A percentile compares a stretch with the other conserved stretches of the same genome.
Conservation (phyloP, 2,888 invertebrate genomes). For the Rhagonycha fulva region DNA sequence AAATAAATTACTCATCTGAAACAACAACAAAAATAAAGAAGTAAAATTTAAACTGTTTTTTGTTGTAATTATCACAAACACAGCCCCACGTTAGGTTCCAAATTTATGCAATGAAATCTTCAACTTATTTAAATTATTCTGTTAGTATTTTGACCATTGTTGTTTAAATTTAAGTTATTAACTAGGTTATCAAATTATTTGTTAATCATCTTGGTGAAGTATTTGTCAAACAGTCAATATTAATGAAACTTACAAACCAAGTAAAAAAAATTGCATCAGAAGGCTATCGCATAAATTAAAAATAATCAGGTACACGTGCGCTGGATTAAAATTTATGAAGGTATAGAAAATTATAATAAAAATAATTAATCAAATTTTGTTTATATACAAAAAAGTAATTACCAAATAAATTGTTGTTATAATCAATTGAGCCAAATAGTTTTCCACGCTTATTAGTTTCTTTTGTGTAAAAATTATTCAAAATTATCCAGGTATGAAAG, state of each 20-base stretch:
- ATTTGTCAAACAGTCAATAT: too few species aligned
- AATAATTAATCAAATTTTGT: neutral
- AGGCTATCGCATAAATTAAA: neutral
- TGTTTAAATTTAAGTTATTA: too few species aligned
- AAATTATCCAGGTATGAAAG: neutral
- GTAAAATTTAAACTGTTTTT: too few species aligned
- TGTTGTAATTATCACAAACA: too few species aligned
- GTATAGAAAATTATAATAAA: neutral
- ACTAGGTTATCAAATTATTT: too few species aligned
- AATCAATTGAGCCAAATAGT: neutral
- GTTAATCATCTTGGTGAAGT: too few species aligned
- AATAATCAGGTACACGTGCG: neutral
- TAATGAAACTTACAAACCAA: neutral
- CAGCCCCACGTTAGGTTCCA: too few species aligned
- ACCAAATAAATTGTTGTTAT: neutral
- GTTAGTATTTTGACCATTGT: too few species aligned
- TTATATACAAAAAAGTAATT: neutral
- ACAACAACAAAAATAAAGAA: too few species aligned
- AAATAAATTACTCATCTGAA: too few species aligned
- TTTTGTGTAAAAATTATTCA: neutral
- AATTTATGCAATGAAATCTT: too few species aligned
- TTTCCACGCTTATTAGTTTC: neutral
- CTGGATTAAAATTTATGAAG: neutral
- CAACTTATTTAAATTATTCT: too few species aligned
- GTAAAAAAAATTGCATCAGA: neutral